Evolutionary conservation across 2,888 invertebrate genomes (phyloP), one percentile per base, ranked within the genome.

Genomic region (Griposia aprilina): DNA sequence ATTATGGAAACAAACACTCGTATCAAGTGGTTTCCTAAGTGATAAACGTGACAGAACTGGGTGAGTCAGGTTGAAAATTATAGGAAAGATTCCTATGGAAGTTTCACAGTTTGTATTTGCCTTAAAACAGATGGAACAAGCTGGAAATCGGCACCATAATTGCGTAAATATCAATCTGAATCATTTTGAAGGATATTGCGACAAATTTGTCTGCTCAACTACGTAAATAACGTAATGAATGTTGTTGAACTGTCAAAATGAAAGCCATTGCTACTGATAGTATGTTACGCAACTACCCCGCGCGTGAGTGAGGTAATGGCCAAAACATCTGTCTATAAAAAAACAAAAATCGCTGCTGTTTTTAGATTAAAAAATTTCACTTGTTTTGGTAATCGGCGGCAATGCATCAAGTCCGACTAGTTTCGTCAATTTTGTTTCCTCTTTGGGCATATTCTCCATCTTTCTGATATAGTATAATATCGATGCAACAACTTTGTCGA

Each of bases 1-100:
- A 84, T 81, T 78, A 76, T 78, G 82, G 67, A 84, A 84, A 84
- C 85, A 84, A 81, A 84, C 73, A 81, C 81, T 81, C 59, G 23
- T 62, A 81, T 76, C 73, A 78, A 65, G 75, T 81, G 77, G 52
- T 68, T 65, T 74, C 57, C 63, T 55, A 74, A 66, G 72, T 67
- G 81, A 81, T 78, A 76, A 77, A 75, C 70, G 63, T 71, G 78
- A 77, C 74, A 73, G 72, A 81, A 81, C 55, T 66, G 3, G 81
- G 77, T 84, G 77, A 73, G 52, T 70, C 66, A 59, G 63, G 55
- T 67, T 59, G 59, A 45, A 60, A 66, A 75, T 81, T 81, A 66
- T 70, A 45, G 50, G 72, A 30, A 55, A 52, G 20, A 69, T 50
- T 48, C 60, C 57, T 41, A 6, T 26, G n/a, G 62, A 62, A 59